Evolutionary conservation across 1,140 invertebrate species (phyloP).

Genomic region (Micrasema longulum): DNA sequence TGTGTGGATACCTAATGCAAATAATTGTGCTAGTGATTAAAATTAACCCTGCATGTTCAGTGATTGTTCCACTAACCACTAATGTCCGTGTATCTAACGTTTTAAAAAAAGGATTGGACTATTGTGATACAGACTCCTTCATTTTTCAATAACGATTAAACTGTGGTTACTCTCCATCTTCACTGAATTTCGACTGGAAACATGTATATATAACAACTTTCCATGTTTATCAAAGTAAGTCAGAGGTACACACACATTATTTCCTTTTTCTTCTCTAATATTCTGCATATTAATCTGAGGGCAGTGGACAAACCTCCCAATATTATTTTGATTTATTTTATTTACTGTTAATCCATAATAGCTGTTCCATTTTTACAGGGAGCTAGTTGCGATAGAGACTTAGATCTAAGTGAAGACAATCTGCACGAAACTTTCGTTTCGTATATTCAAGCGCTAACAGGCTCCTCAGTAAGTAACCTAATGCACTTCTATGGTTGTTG

Average conservation of each 20-base stretch:
- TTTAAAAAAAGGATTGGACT: conserved; percentile 7
- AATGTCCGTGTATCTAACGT: conserved; percentile 39
- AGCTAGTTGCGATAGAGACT: conserved; percentile 44
- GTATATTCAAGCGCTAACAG: conserved; percentile 50
- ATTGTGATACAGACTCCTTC: conserved; percentile 18
- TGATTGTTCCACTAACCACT: conserved; percentile 40
- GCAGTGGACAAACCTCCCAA: neutral
- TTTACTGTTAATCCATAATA: conserved; percentile 28
- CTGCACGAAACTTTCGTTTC: conserved; percentile 53
- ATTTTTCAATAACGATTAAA: conserved; percentile 19
- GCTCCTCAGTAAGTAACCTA: conserved; percentile 46
- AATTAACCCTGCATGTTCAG: conserved; percentile 38
- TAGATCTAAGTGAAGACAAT: conserved; percentile 46
- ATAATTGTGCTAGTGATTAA: conserved; percentile 40
- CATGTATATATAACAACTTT: conserved; percentile 34
- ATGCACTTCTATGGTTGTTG: conserved; percentile 4
- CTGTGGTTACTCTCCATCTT: conserved; percentile 24
- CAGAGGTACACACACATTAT: conserved; percentile 29
- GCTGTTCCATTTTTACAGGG: conserved; percentile 43
- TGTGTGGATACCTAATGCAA: conserved; percentile 22
- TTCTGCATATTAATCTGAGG: neutral
- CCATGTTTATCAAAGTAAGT: conserved; percentile 40
- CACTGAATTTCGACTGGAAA: conserved; percentile 30
- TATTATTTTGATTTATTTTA: conserved; percentile 3
- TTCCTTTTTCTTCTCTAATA: conserved; percentile 20